Base-by-base conservation (phyloP, 1,140 invertebrate species). In the Leucophenga varia region DNA sequence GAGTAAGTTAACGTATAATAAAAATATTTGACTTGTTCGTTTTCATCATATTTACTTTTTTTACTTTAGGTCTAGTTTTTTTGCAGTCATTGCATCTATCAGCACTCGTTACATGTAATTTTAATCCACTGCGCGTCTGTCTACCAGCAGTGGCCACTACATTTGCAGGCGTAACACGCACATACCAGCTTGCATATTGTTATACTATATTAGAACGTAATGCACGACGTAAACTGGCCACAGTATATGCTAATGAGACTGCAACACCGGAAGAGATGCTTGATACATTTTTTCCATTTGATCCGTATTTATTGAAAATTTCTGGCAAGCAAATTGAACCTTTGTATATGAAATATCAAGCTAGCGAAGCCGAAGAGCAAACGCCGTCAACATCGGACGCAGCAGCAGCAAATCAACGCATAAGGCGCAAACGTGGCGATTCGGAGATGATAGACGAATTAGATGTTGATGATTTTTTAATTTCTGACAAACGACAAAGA, bases 181-280 rank as follows among this genome's bases (percentile, higher is more conserved):
- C 84, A n/a, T 89, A 95, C 74, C 93, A 96, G 70, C 78, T 97
- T 35, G 91, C 89, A 3, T 96, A 95, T 76, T 97, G 93, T 76
- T 88, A 93, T 72, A 83, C 91, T 1, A 81, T 96, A 35, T 88
- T 97, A 28, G 91, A 96, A 61, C 83, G 86, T 49, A 97, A 97
- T 77, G 78, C 82, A 2, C 78, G 90, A 30, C 82, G 80, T 13
- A 81, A 81, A 18, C 64, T 93, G 32, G 82, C 84, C 2, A 78
- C 76, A 10, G 78, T 78, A 13, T 81, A 73, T 65, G 76, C 71
- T 17, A 72, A 80, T 67, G 65, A 78, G 16, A 77, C 76, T 14
- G 43, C 64, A 0, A 73, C 75, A 43, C 67, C 76, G 3, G 73
- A 76, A 45, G 72, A 79, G 41, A 75, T 78, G 17, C 72, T 90